Evolutionary conservation across 2,797 vertebrate species (phyloP), one percentile per base, ranked within the genome.

Genomic region (Gambelia wislizenii): DNA sequence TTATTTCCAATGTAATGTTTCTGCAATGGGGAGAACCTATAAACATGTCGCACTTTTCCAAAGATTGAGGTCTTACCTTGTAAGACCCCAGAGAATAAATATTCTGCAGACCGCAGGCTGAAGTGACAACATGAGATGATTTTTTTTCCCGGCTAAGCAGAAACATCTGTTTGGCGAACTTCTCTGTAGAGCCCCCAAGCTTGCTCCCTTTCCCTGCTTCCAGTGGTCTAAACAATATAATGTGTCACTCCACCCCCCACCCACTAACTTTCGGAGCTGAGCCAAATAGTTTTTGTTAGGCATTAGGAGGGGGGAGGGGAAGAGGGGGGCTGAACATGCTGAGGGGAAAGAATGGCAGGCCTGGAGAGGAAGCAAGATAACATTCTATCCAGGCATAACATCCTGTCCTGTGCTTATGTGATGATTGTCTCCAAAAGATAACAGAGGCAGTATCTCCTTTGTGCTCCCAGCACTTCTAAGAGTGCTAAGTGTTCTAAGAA

Each of bases 391-490:
- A 78, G 83, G 92, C 78, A 89, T 89, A 86, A 76, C 84, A 86
- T 89, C 84, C 84, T 89, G 89, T 42, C 78, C 78, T 86, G 49
- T 82, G 81, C 87, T 89, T 87, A 78, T 83, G 52, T 87, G 90
- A 93, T 92, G 92, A 92, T 94, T 92, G 77, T 88, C 80, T 89
- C 89, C 86, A 89, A 94, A 94, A 80, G 84, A 92, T 89, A 95
- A 95, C 92, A 87, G 79, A 92, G 89, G 70, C 81, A 90, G 87
- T 92, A 75, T 59, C 64, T 83, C 27, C n/a, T 14, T 20, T 86
- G 84, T 82, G 92, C 90, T 90, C 93, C 84, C 89, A 69, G 39
- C 72, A 61, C 36, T 85, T 85, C 52, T 77, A 79, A 86, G 72
- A 86, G 79, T 70, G 85, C 91, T 84, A 87, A 88, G 42, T 83